These are phyloP conservation scores for Syngnathus scovelli DNA, from an alignment of 2,113 vertebrate genomes.

Conservation along the genomic window DNA sequence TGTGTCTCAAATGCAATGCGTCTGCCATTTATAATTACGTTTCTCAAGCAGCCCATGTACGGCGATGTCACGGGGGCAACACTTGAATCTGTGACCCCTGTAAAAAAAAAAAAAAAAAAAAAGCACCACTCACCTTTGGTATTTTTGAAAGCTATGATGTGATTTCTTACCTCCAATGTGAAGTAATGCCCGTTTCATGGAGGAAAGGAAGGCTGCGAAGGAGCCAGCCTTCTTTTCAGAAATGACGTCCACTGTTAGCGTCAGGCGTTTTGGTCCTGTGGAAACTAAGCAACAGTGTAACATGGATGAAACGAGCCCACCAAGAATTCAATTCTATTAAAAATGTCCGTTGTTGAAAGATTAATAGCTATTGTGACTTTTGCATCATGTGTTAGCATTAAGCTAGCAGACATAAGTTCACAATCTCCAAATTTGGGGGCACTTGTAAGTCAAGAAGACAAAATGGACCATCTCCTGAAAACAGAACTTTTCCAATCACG, in stretches of 20 bases:
- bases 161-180: slow-evolving; percentile 74
- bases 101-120: slow-evolving; percentile 9
- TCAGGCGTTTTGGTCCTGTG: slow-evolving; percentile 55
- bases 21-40: slow-evolving; percentile 68
- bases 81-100: slow-evolving; percentile 9
- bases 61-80: slow-evolving; percentile 58
- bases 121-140: not conserved
- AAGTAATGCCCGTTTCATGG: slow-evolving; percentile 46
- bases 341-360: no score
- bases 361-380: no score
- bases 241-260: slow-evolving; percentile 65
- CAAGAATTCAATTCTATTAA: not conserved
- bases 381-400: no score
- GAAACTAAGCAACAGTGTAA: slow-evolving; percentile 60
- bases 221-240: slow-evolving; percentile 47
- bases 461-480: not conserved
- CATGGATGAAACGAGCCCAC: not conserved
- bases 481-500: not conserved
- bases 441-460: not conserved
- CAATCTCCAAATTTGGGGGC: no score
- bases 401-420: no score
- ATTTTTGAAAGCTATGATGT: not conserved
- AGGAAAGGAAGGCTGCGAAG: slow-evolving; percentile 2
- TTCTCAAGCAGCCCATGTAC: slow-evolving; percentile 75
- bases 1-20: slow-evolving; percentile 55